Conservation (phyloP, 2,888 invertebrate species). For the Acleris sparsana region DNA sequence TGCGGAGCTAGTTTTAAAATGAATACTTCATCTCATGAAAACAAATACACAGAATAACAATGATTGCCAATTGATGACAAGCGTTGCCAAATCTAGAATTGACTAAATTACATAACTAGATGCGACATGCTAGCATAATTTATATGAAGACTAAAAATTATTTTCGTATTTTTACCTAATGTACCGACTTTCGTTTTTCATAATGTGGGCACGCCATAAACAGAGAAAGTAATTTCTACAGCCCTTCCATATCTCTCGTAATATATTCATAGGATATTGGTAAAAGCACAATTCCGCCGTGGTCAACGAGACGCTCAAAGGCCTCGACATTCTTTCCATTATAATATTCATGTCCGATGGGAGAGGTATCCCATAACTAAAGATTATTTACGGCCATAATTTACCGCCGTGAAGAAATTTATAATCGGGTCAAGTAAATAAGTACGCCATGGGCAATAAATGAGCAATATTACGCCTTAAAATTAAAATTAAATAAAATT, state of each 20-base stretch:
- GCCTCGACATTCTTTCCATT: conserved; percentile 54
- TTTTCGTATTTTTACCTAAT: conserved; percentile 14
- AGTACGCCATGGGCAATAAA: background rate
- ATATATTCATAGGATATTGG: conserved; percentile 68
- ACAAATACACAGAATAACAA: no score
- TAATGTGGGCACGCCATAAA: conserved; percentile 45
- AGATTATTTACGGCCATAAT: conserved; percentile 32
- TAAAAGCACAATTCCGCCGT: conserved; percentile 55
- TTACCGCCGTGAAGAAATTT: conserved; percentile 4
- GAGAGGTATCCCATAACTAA: conserved; percentile 45
- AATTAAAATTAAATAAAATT: no score
- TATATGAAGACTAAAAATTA: background rate
- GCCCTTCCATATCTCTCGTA: conserved; percentile 57
- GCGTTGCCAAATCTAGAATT: no score
- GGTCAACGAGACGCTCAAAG: conserved; percentile 61
- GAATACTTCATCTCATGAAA: no score
- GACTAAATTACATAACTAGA: background rate
- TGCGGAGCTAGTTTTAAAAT: no score
- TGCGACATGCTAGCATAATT: conserved; percentile 15
- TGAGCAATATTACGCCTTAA: no score
- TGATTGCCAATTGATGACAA: no score
- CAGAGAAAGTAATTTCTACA: conserved; percentile 53
- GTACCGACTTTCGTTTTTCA: conserved; percentile 10
- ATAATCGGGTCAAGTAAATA: conserved; percentile 7
- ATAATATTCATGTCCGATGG: conserved; percentile 60